Evolutionary conservation across 2,113 vertebrate genomes (phyloP).

Genomic region (Saguinus imperator): DNA sequence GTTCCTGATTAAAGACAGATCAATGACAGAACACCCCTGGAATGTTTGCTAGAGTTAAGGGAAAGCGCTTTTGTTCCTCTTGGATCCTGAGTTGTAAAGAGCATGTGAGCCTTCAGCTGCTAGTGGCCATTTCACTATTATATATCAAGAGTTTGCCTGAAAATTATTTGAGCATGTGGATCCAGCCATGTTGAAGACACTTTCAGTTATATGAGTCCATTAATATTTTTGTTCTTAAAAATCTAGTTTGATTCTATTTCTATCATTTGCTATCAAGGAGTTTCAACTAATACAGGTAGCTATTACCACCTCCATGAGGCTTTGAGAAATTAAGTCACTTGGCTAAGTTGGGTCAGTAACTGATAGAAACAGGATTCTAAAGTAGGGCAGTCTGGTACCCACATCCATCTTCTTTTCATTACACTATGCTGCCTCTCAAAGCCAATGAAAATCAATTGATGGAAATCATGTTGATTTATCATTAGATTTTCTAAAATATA

Average conservation of each 20-base stretch:
- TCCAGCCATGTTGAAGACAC: not conserved
- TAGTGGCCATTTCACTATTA: not conserved
- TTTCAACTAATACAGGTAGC: conserved; percentile 22
- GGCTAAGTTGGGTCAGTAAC: not conserved
- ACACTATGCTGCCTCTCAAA: not conserved
- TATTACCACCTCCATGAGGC: not conserved
- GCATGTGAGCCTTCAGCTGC: not conserved
- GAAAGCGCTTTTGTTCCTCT: not conserved
- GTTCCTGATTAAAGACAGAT: not conserved
- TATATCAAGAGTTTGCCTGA: not conserved
- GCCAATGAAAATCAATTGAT: conserved; percentile 36
- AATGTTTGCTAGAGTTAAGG: not conserved
- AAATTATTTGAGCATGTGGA: not conserved
- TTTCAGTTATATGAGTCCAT: not conserved
- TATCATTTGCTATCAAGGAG: not conserved
- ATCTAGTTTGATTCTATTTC: conserved; percentile 14
- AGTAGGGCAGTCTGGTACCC: not conserved
- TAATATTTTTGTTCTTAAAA: conserved; percentile 25
- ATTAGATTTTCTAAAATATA: conserved; percentile 48
- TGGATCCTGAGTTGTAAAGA: not conserved
- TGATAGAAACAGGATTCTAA: conserved; percentile 34
- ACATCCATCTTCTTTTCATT: conserved; percentile 56
- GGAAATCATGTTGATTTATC: conserved; percentile 50
- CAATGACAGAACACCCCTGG: not conserved
- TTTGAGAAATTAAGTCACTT: conserved; percentile 41